Conservation (phyloP, 1,140 invertebrate species). For the Nixonia krombeini region DNA sequence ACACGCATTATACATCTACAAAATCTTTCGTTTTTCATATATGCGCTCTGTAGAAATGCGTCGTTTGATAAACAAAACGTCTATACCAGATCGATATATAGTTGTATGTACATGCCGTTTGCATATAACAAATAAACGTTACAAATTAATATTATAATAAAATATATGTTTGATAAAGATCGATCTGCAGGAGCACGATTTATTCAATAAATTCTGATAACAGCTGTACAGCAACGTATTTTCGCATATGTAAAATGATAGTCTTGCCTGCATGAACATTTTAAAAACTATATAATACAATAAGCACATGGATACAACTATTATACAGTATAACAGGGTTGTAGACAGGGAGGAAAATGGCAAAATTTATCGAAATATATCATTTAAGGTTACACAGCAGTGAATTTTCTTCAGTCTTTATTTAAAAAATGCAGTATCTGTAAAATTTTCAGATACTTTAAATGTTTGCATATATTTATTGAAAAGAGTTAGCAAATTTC, state of each 20-base stretch:
- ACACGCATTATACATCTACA: constrained; percentile 34
- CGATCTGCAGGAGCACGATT: constrained; percentile 47
- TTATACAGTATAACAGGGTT: constrained; percentile 59
- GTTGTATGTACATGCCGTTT: too few relatives aligned
- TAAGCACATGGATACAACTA: constrained; percentile 66
- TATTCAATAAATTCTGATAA: constrained; percentile 54
- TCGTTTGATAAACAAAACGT: too few relatives aligned
- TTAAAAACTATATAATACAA: constrained; percentile 67
- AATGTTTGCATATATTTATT: too few relatives aligned
- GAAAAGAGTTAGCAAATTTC: too few relatives aligned
- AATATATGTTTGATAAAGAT: constrained; percentile 60
- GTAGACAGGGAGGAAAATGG: constrained; percentile 32
- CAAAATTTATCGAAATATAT: too few relatives aligned
- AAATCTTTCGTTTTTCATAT: constrained; percentile 17
- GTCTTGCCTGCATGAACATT: constrained; percentile 51
- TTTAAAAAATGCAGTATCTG: neutral
- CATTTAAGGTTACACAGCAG: too few relatives aligned
- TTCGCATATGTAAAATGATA: constrained; percentile 54
- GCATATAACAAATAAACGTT: constrained; percentile 38
- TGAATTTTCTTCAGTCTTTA: too few relatives aligned
- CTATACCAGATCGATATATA: too few relatives aligned
- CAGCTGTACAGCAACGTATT: constrained; percentile 58
- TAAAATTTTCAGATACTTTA: too few relatives aligned
- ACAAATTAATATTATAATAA: constrained; percentile 49
- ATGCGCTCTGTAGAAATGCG: too few relatives aligned